Conservation (phyloP, 2,113 vertebrate species). For the Lagopus muta region DNA sequence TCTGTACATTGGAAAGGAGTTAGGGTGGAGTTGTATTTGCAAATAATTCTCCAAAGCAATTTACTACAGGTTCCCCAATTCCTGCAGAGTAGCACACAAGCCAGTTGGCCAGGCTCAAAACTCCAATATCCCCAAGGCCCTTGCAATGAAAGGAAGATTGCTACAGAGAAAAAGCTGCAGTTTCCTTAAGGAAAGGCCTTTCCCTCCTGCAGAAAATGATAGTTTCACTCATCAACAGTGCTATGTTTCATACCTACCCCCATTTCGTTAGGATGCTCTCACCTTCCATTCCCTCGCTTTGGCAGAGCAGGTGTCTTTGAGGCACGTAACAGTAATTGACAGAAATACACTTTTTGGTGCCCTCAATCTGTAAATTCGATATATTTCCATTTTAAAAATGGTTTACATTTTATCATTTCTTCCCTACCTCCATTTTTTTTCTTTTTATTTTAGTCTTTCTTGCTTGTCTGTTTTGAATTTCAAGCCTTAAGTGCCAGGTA, state of each 20-base stretch:
- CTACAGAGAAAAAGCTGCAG: conserved; percentile 72
- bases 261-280: conserved; percentile 34
- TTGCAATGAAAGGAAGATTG: conserved; percentile 56
- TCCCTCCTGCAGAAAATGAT: conserved; percentile 55
- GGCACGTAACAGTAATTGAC: conserved; percentile 47
- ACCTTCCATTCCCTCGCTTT: conserved; percentile 60
- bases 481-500: conserved; percentile 69
- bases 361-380: conserved; percentile 34
- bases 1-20: conserved; percentile 80
- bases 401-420: conserved; percentile 52
- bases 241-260: conserved; percentile 52
- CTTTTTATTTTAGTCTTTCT: conserved; percentile 33
- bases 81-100: conserved; percentile 64
- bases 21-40: conserved; percentile 69
- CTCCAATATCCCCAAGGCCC: conserved; percentile 35
- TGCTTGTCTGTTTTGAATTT: conserved; percentile 65
- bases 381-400: conserved; percentile 58
- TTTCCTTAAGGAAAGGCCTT: conserved; percentile 74
- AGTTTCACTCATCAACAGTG: conserved; percentile 56
- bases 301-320: conserved; percentile 64
- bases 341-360: neutral
- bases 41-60: conserved; percentile 73
- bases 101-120: conserved; percentile 67
- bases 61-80: conserved; percentile 70
- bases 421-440: neutral